Base-by-base conservation (phyloP, 2,888 invertebrate genomes). In the Morinoia aosen region DNA sequence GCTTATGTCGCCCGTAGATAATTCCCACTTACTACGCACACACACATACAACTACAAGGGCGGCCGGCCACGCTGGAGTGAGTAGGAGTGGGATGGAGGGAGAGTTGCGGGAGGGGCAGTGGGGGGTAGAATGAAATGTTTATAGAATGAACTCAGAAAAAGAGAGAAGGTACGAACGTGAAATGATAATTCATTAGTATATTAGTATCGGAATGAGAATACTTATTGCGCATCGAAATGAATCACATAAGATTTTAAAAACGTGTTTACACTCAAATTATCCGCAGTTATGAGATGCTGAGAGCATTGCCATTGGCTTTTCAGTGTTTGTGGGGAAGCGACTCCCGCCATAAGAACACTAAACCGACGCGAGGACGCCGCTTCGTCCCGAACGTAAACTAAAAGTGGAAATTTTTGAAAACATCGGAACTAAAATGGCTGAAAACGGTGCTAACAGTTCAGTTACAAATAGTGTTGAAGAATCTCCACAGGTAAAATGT, bases 261-360 rank as follows among this genome's bases (percentile, higher is more conserved):
- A 76, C 25, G 25, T 25, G 3, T 76, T 76, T 76, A 33, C 10
- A 33, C 25, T 1, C 19, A 33, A 76, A 25, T 76, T 16, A 19
- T 76, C 1, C 14, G 8, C 76, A 76, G 25, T 76, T 76, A 61
- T 61, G 16, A 25, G 10, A 33, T 33, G 7, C 10, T 8, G 33
- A 33, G 25, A 33, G 8, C 33, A 76, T 90, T 90, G 39, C 0
- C 40, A 16, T 93, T 33, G 93, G 12, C 93, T 93, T 93, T 93
- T 93, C 93, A 93, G 93, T 33, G 93, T 93, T 93, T 93, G 93
- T 56, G n/a, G n/a, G 57, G n/a, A 93, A 93, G 93, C 93, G 93
- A 48, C 93, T 93, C 93, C 93, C 93, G 93, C 93, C 93, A 93
- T 93, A 56, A 56, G 57, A 56, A 93, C 93, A 12, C 57, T 57